These are phyloP conservation scores for Enoplosus armatus DNA, from an alignment of 2,797 vertebrate species.

Conservation along the genomic window DNA sequence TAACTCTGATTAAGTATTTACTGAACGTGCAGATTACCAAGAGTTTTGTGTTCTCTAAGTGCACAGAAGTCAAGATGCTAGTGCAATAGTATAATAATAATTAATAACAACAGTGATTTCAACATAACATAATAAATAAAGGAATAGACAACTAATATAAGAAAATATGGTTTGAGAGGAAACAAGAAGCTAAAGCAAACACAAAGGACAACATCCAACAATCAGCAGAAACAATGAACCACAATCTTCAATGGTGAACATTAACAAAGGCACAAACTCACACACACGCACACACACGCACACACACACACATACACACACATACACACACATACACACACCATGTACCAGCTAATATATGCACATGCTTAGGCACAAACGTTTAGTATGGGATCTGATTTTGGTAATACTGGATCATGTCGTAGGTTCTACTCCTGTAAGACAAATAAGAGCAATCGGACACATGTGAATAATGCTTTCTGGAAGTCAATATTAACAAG, in stretches of 20 bases:
- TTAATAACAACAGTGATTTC: constrained; percentile 46
- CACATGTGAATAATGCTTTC: background rate
- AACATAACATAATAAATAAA: constrained; percentile 73
- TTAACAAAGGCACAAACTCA: constrained; percentile 51
- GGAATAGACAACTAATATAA: constrained; percentile 25
- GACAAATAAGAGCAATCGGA: constrained; percentile 26
- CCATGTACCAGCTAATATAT: constrained; percentile 50
- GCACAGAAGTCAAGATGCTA: constrained; percentile 76
- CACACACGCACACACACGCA: constrained; percentile 11
- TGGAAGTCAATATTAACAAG: background rate
- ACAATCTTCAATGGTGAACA: constrained; percentile 52
- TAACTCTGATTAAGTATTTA: constrained; percentile 54
- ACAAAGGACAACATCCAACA: constrained; percentile 52
- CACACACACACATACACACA: background rate
- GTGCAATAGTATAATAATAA: constrained; percentile 65
- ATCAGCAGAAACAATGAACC: constrained; percentile 51
- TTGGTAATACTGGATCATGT: constrained; percentile 99
- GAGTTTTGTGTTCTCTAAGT: constrained; percentile 62
- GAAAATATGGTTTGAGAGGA: constrained; percentile 33
- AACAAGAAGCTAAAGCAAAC: constrained; percentile 54
- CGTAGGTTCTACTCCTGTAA: constrained; percentile 94
- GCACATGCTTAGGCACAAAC: constrained; percentile 70
- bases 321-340: constrained; percentile 27
- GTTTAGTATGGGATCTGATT: constrained; percentile 97
- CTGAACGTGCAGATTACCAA: constrained; percentile 71